These are phyloP conservation scores for Drosophila kambysellisi DNA, from an alignment of 2,888 invertebrate genomes.

Conservation along the genomic window DNA sequence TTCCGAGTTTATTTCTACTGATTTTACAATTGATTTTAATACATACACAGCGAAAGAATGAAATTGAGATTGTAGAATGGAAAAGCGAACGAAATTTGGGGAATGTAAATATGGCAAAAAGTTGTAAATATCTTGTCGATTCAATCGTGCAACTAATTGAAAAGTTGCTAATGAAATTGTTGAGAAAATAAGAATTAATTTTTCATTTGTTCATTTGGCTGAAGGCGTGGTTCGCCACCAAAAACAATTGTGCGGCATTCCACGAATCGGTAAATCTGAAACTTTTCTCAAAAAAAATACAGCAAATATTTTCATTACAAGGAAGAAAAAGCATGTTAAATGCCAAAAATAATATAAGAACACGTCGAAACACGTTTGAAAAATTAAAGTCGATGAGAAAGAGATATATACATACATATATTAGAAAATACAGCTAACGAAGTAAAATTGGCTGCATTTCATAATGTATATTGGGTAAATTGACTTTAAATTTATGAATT, in stretches of 20 bases:
- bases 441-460: too few species aligned
- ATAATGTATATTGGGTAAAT: neutral
- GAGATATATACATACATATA: neutral
- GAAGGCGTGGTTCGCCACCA: neutral
- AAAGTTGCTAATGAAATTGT: slow-evolving; percentile 77
- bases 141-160: slow-evolving; percentile 79
- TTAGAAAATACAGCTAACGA: neutral
- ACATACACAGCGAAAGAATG: slow-evolving; percentile 24
- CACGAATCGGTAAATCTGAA: neutral
- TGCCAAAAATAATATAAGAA: neutral
- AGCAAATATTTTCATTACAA: neutral
- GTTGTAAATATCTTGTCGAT: slow-evolving; percentile 77
- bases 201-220: slow-evolving; percentile 25
- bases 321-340: neutral
- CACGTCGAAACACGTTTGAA: neutral
- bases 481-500: neutral
- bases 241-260: neutral
- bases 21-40: slow-evolving; percentile 80
- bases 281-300: neutral
- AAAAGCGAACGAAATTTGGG: slow-evolving; percentile 8
- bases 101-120: slow-evolving; percentile 40
- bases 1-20: slow-evolving; percentile 72
- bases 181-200: slow-evolving; percentile 56
- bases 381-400: neutral
- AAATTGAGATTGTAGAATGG: neutral